Base-by-base conservation (phyloP, 2,797 vertebrate genomes). In the Hoplostethus mediterraneus region DNA sequence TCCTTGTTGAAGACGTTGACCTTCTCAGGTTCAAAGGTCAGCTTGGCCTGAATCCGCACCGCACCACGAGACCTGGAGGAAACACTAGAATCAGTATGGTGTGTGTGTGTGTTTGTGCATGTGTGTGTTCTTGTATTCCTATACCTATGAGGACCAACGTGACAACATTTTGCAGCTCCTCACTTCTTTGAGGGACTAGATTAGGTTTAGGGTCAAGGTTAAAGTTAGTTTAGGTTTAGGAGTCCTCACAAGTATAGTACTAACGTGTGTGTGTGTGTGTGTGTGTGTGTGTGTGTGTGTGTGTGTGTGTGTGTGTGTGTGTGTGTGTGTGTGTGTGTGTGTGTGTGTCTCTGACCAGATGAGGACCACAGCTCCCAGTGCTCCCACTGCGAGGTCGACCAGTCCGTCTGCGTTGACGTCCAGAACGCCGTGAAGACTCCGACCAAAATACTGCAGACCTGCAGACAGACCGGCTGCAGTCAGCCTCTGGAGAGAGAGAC, bases 1-100 rank as follows among this genome's bases (percentile, higher is more conserved):
- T 98, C 96, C 80, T 97, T 96, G 92, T 95, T 95, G 76, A 99
- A 99, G 82, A 98, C 90, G 76, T 98, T 98, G 82, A 99, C 95
- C 88, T 97, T 98, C 80, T 95, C 33, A 0, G 97, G 98, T 87
- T 98, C 95, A 3, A 99, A 99, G 74, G 67, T 90, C 69, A 97
- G 87, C 59, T 87, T 93, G 80, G 95, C 87, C 0, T 97, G 93
- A 84, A 99, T 89, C 72, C 80, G 94, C 14, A 98, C 90, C 25
- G 98, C 96, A 0, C 95, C 95, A 6, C 97, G 97, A 69, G 97
- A 96, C 97, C 98, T 99, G 90, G 0, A 33, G 58, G 52, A 65
- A 4, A 21, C 4, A 53, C 28, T 16, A 5, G n/a, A 7, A 30
- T 17, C 25, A 56, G 31, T 6, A 53, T 5, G 51, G 25, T 16